Base-by-base conservation (phyloP, 1,140 invertebrate species). In the Chymomyza costata region DNA sequence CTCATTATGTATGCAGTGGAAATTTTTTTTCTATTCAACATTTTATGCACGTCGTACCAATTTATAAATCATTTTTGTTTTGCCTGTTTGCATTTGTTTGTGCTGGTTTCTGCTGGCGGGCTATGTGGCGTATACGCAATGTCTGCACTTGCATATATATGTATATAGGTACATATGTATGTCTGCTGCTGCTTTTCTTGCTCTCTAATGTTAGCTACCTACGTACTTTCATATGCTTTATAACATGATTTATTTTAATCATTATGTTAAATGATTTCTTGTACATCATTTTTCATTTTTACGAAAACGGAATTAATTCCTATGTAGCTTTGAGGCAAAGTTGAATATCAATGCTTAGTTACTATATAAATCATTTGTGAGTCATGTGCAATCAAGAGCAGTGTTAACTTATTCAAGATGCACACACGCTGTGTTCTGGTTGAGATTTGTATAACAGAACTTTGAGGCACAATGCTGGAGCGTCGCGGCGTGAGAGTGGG, bases 51-150 rank as follows among this genome's bases (percentile, higher is more conserved):
- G 73, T 80, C 60, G 66, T 73, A 68, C 73, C 74, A 80, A 80
- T 80, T 80, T 80, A 80, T 80, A 80, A 80, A 80, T 80, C 73
- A 80, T 80, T 76, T 76, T 71, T 76, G 71, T 76, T 80, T 76
- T 5, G 71, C 66, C 73, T 76, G 71, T 76, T 76, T 76, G 71
- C 71, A 67, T 76, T 66, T 65, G 73, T 65, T 60, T 80, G 64
- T 48, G 60, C 30, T 78, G 66, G 52, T 67, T 73, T n/a, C n/a
- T n/a, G n/a, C 57, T 76, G 63, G 66, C 41, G 45, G 51, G 44
- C 67, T 55, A 67, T 63, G 64, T 73, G 73, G 73, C 67, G 73
- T 80, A 65, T 73, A 76, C 62, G 73, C 71, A 66, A 71, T 78
- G 48, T 53, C 57, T 39, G 49, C 55, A 52, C 53, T 48, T 62